Base-by-base conservation (phyloP, 2,888 invertebrate species). In the Platycheirus albimanus region DNA sequence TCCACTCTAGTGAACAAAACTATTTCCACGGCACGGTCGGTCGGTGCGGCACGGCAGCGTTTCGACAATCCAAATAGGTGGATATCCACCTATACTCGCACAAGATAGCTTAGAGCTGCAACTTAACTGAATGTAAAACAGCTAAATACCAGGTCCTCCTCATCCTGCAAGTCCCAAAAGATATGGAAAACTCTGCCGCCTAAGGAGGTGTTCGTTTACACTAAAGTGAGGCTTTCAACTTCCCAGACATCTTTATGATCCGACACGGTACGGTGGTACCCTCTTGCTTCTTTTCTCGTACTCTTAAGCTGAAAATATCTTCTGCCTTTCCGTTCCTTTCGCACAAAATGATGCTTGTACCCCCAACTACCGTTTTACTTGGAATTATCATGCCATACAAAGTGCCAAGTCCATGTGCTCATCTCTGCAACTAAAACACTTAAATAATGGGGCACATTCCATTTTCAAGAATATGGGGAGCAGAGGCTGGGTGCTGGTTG, bases 241-340 rank as follows among this genome's bases (percentile, higher is more conserved):
- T 86, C 78, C 86, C 87, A 87, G 87, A 87, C 87, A 87, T 85
- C 81, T 87, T 87, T 86, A 87, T 79, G 86, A 85, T 78, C 85
- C 84, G 83, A 80, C 70, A 80, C 30, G 33, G 80, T 80, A 80
- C 30, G 33, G 80, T 80, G 76, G 79, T 76, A 85, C 85, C 84
- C 85, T 81, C 84, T 85, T 74, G 66, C 81, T 75, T 83, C 77
- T 76, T 74, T 85, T 67, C 75, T 69, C 51, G 49, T 85, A 78
- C 85, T 84, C 77, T 74, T 66, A 66, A 72, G 43, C 72, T 77
- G 43, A 63, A n/a, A n/a, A 36, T 49, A 70, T 64, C 58, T 52
- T 64, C 45, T 45, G 49, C 51, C n/a, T n/a, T n/a, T 20, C n/a
- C 41, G 38, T 15, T 38, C 54, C 30, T 71, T 28, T 43, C 33